Evolutionary conservation across 53 echinoderm and acorn worm genomes (phyloP).

Genomic region (Astropecten irregularis): DNA sequence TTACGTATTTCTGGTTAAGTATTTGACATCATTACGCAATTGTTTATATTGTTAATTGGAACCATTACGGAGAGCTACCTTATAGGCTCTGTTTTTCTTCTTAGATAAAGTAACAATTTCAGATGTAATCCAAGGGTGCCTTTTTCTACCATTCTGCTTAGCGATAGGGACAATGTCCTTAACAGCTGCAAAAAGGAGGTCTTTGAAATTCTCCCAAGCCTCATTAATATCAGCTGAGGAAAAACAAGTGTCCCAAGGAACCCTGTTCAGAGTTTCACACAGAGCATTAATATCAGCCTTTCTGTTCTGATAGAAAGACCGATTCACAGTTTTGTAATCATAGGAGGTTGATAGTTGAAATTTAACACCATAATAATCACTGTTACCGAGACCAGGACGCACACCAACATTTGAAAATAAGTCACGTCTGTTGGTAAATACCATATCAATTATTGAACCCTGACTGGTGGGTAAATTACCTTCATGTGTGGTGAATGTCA

Average conservation of each 20-base stretch:
- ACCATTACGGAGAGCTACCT: too few relatives aligned
- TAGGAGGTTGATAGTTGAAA: not conserved
- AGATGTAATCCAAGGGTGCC: conserved; percentile 6
- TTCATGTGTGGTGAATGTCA: conserved; percentile 25
- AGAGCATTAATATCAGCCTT: too few relatives aligned
- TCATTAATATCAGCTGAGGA: conserved; percentile 5
- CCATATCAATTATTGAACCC: conserved; percentile 8
- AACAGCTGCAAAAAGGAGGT: too few relatives aligned
- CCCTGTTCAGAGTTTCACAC: too few relatives aligned
- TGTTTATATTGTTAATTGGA: not conserved
- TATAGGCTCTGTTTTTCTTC: too few relatives aligned
- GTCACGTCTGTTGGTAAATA: conserved; percentile 9
- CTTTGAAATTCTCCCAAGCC: conserved; percentile 14
- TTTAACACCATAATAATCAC: conserved; percentile 21
- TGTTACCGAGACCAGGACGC: conserved; percentile 5
- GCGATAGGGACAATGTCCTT: too few relatives aligned
- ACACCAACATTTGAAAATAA: not conserved
- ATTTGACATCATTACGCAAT: conserved; percentile 19
- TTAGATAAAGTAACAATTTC: too few relatives aligned
- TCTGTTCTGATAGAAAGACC: too few relatives aligned
- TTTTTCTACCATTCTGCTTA: too few relatives aligned
- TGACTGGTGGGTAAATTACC: conserved; percentile 10
- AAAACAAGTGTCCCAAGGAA: too few relatives aligned
- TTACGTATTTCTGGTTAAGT: not conserved
- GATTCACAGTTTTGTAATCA: conserved; percentile 19